Evolutionary conservation across 2,888 invertebrate genomes (phyloP).

Genomic region (Callyntrura sp.): DNA sequence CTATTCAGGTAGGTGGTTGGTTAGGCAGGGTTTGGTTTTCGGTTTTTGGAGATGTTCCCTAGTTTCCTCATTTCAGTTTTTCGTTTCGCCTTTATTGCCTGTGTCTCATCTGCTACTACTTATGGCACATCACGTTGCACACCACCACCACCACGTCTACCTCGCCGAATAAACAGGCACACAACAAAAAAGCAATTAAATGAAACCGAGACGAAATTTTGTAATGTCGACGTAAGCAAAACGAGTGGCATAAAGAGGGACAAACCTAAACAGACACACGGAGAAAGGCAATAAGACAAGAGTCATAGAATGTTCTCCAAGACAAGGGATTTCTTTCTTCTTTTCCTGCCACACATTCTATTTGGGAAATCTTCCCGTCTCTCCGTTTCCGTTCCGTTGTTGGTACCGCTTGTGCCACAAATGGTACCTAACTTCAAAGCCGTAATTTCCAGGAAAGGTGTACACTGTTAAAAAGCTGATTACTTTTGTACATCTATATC

Average conservation of each 20-base stretch:
- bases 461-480: slow-evolving; percentile 52
- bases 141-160: not conserved
- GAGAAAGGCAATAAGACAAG: slow-evolving; percentile 9
- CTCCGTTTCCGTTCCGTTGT: slow-evolving; percentile 35
- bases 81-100: slow-evolving; percentile 39
- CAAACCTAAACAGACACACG: not conserved
- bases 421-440: not conserved
- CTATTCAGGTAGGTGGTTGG: too few relatives aligned
- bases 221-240: slow-evolving; percentile 40
- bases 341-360: slow-evolving; percentile 6
- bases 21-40: not conserved
- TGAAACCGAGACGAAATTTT: not conserved
- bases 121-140: slow-evolving; percentile 22
- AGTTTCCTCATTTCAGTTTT: not conserved
- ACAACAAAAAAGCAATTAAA: slow-evolving; percentile 68
- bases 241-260: not conserved
- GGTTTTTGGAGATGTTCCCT: not conserved
- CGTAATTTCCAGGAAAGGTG: slow-evolving; percentile 10
- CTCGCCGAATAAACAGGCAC: slow-evolving; percentile 48
- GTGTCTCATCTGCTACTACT: slow-evolving; percentile 37
- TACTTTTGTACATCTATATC: slow-evolving; percentile 39
- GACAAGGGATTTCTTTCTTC: not conserved
- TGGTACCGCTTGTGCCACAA: slow-evolving; percentile 23
- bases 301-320: slow-evolving; percentile 22
- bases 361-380: slow-evolving; percentile 26